Evolutionary conservation across 2,797 vertebrate genomes (phyloP).

Genomic region (Epinephelus awoara): DNA sequence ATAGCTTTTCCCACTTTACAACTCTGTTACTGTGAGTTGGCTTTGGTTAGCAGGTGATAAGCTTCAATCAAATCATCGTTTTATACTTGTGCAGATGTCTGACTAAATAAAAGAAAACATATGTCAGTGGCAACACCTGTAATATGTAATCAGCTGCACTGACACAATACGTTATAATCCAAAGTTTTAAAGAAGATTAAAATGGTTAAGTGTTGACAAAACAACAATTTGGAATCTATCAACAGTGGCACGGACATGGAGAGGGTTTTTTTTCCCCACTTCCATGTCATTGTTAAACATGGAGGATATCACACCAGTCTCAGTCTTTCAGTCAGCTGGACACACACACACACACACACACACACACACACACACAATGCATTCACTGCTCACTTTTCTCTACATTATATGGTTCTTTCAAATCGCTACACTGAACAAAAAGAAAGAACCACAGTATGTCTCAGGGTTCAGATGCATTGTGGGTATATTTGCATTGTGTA

Average conservation of each 20-base stretch:
- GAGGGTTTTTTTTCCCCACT: slow-evolving; percentile 26
- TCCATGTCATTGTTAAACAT: slow-evolving; percentile 53
- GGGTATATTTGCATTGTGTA: slow-evolving; percentile 41
- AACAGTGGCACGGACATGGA: neutral
- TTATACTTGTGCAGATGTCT: too few species aligned
- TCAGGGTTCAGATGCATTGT: slow-evolving; percentile 32
- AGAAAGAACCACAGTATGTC: slow-evolving; percentile 45
- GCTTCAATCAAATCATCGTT: too few species aligned
- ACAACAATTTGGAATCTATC: neutral
- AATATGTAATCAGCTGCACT: too few species aligned
- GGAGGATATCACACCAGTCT: slow-evolving; percentile 36
- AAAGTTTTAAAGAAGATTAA: neutral
- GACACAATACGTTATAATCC: too few species aligned
- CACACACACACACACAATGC: slow-evolving; percentile 31
- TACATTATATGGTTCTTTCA: slow-evolving; percentile 60
- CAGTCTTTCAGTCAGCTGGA: slow-evolving; percentile 58
- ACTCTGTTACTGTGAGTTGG: too few species aligned
- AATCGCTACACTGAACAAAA: slow-evolving; percentile 38
- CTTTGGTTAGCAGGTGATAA: too few species aligned
- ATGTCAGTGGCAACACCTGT: too few species aligned
- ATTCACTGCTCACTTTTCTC: slow-evolving; percentile 47
- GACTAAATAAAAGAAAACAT: too few species aligned
- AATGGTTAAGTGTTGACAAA: neutral
- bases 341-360: slow-evolving; percentile 25
- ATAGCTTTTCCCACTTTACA: too few species aligned